These are phyloP conservation scores for Ictidomys tridecemlineatus DNA, from an alignment of 2,113 vertebrate genomes.

Conservation along the genomic window DNA sequence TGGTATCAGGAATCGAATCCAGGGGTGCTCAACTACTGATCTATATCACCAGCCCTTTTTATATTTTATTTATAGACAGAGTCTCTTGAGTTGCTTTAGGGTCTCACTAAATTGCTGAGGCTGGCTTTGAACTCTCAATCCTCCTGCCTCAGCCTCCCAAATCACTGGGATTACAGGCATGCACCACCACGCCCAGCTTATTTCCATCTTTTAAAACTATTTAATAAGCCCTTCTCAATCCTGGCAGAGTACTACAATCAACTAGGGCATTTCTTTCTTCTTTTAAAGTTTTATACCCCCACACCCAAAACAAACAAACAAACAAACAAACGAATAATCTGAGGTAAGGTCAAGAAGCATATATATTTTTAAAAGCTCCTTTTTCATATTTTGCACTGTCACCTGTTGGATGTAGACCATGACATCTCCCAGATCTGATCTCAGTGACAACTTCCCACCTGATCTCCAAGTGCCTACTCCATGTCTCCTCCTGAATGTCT, in stretches of 20 bases:
- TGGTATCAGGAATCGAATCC: too few species aligned
- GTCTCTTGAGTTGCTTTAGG: too few species aligned
- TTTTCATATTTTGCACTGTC: background rate
- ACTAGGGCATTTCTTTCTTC: background rate
- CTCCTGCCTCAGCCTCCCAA: too few species aligned
- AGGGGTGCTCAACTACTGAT: too few species aligned
- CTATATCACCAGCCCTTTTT: too few species aligned
- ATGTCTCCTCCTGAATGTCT: background rate
- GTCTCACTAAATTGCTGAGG: too few species aligned
- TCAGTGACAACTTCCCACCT: background rate
- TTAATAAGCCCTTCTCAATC: background rate
- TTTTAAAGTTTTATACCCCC: slow-evolving; percentile 2
- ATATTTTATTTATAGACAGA: too few species aligned
- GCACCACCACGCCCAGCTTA: too few species aligned
- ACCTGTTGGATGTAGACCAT: background rate
- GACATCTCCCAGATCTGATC: background rate
- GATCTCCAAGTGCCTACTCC: background rate
- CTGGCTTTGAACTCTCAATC: too few species aligned
- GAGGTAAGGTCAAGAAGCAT: background rate
- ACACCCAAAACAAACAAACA: background rate
- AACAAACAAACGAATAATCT: background rate
- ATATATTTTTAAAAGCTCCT: background rate
- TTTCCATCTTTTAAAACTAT: slow-evolving; percentile 20
- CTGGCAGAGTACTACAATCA: background rate
- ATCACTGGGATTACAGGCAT: too few species aligned